phyloP scores from a whole-genome alignment of 2,113 vertebrate genomes.

The Pteropus alecto region DNA sequence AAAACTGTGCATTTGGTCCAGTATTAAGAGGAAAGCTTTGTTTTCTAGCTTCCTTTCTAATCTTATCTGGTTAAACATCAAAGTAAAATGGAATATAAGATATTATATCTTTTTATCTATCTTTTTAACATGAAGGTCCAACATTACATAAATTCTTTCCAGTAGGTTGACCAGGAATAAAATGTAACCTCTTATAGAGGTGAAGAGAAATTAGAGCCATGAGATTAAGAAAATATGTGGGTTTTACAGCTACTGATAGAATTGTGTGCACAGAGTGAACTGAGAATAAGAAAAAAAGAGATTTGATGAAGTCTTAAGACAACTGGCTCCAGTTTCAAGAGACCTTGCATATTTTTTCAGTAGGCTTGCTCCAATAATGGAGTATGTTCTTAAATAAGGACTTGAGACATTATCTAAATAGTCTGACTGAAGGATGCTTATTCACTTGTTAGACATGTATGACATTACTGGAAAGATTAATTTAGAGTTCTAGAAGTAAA shows the following conservation, averaged over 20 bases:
- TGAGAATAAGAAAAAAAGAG: background rate
- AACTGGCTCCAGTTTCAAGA: slow-evolving; percentile 27
- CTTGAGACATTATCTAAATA: slow-evolving; percentile 22
- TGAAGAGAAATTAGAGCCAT: background rate
- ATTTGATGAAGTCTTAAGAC: slow-evolving; percentile 29
- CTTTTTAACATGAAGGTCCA: background rate
- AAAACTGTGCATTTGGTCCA: background rate
- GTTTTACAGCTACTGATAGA: background rate
- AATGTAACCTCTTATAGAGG: slow-evolving; percentile 11
- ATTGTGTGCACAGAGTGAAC: background rate
- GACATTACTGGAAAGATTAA: slow-evolving; percentile 39
- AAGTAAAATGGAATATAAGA: slow-evolving; percentile 1
- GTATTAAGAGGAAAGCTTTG: slow-evolving; percentile 3
- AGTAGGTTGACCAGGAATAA: background rate
- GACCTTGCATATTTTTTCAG: background rate
- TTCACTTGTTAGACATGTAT: background rate
- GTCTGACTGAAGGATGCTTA: background rate
- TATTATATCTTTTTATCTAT: background rate
- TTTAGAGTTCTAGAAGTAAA: slow-evolving; percentile 6
- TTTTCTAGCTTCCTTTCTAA: slow-evolving; percentile 11
- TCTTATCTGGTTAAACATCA: background rate
- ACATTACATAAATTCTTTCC: background rate
- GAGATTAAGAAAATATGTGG: background rate
- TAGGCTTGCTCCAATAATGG: background rate
- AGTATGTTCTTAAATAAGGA: background rate